Evolutionary conservation across 1,140 invertebrate genomes (phyloP), one percentile per base, ranked within the genome.

Genomic region (Papilio xuthus): DNA sequence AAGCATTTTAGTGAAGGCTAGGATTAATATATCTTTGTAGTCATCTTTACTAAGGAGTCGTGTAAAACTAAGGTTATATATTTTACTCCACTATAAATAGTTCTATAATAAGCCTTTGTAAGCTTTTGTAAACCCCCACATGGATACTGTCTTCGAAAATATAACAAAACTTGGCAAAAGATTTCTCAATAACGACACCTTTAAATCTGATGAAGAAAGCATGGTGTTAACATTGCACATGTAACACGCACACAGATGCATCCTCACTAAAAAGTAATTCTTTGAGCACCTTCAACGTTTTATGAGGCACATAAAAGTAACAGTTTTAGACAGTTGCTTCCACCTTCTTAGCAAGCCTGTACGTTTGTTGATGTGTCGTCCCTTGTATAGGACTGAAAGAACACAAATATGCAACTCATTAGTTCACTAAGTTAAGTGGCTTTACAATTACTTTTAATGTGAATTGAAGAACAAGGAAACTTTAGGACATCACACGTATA

Each of bases 261-360:
- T 13, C 56, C 3, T 63, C 70, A 44, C n/a, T 72, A 41, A 74
- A 56, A 53, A 72, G 70, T 41, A 44, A 72, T 72, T 69, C 26
- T 67, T 67, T 67, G 67, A 37, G 28, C 67, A 69, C 26, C 26
- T 75, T 75, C 13, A 2, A 12, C 6, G 44, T 53, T 53, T 74
- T 74, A 74, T 53, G 44, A 8, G 44, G 42, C 37, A 42, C 32
- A 47, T 74, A 50, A 73, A 47, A 73, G 72, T 44, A 74, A 20
- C 23, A n/a, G 20, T 53, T 53, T 50, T 53, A 18, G 71, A 50
- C 42, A 53, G 10, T 44, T 41, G 69, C 69, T 26, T 71, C 67
- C 67, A 28, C 67, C 37, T 23, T 71, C 3, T 71, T 20, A 15
- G 18, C 18, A n/a, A 60, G 20, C 56, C 20, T 20, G 9, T 23